These are phyloP conservation scores for Drosophila nebulosa DNA, from an alignment of 1,140 invertebrate genomes.

Conservation along the genomic window DNA sequence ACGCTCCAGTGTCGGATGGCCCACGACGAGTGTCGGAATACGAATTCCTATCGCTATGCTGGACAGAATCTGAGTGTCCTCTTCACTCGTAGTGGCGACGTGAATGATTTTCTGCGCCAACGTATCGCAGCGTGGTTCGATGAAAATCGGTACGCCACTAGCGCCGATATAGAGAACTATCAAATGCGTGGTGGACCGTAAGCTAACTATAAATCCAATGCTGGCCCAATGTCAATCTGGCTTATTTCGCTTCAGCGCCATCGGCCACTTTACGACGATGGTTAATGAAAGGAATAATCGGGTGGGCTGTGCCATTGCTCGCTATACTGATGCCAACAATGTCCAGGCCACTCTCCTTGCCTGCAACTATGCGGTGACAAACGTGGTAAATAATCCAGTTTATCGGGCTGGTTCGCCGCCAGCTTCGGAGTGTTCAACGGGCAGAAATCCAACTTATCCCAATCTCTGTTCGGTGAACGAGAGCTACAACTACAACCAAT, in stretches of 20 bases:
- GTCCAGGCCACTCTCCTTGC: slow-evolving; percentile 44
- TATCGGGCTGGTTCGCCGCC: slow-evolving; percentile 48
- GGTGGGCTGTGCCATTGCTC: slow-evolving; percentile 54
- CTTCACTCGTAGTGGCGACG: slow-evolving; percentile 37
- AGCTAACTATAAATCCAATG: not conserved
- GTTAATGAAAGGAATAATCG: slow-evolving; percentile 58
- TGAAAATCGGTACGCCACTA: slow-evolving; percentile 49
- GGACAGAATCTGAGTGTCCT: slow-evolving; percentile 66
- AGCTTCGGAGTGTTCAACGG: slow-evolving; percentile 45
- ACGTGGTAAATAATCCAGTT: slow-evolving; percentile 53
- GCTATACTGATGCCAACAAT: slow-evolving; percentile 45
- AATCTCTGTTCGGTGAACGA: slow-evolving; percentile 55
- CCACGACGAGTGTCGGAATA: slow-evolving; percentile 69
- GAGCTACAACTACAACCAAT: slow-evolving; percentile 58
- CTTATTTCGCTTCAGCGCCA: slow-evolving; percentile 26
- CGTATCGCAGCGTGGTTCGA: slow-evolving; percentile 56
- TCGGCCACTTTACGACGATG: slow-evolving; percentile 70
- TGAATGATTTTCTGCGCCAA: slow-evolving; percentile 37
- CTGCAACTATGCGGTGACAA: slow-evolving; percentile 69
- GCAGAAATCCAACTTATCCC: slow-evolving; percentile 49
- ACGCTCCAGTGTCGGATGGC: slow-evolving; percentile 63
- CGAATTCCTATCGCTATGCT: slow-evolving; percentile 55
- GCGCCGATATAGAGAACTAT: slow-evolving; percentile 55
- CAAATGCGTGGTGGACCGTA: slow-evolving; percentile 50
- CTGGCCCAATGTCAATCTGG: not conserved